A percentile compares a stretch with the other conserved stretches of the same genome.
phyloP scores from a whole-genome alignment of 2,797 vertebrate species.

The Staurois parvus region DNA sequence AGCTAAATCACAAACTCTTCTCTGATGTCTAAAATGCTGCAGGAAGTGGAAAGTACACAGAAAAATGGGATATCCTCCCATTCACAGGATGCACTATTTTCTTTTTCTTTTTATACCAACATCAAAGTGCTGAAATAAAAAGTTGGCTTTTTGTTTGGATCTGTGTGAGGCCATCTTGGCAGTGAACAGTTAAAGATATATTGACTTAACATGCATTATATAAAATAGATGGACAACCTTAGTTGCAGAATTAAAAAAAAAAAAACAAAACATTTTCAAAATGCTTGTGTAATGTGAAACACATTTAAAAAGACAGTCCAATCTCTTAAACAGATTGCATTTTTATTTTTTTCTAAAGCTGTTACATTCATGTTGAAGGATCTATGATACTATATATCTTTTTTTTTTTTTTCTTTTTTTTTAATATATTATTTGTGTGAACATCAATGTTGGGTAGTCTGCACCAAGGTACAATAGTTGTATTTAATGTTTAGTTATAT shows the following conservation, averaged over 20 bases:
- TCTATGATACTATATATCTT: conserved; percentile 61
- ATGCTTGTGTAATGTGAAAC: conserved; percentile 76
- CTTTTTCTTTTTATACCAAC: neutral
- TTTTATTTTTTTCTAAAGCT: conserved; percentile 67
- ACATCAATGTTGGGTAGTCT: conserved; percentile 62
- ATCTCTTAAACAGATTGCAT: conserved; percentile 68
- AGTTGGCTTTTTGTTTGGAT: neutral
- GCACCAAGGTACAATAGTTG: conserved; percentile 73
- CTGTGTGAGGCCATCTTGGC: neutral
- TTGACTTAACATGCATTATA: neutral
- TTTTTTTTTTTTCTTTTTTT: neutral
- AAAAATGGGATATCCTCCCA: neutral
- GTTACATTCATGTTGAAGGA: conserved; percentile 71
- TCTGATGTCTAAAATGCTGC: neutral
- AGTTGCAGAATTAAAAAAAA: neutral
- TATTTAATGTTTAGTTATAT: conserved; percentile 69
- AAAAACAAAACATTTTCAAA: conserved; percentile 42
- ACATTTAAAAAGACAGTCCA: conserved; percentile 62
- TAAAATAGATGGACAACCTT: conserved; percentile 14
- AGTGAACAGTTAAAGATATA: conserved; percentile 7
- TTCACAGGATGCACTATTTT: neutral
- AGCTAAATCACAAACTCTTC: too few species aligned
- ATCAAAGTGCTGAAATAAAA: neutral
- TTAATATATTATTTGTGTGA: conserved; percentile 68
- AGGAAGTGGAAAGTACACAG: neutral